Conservation (phyloP, 2,797 vertebrate species). For the Orestias chungarensis region DNA sequence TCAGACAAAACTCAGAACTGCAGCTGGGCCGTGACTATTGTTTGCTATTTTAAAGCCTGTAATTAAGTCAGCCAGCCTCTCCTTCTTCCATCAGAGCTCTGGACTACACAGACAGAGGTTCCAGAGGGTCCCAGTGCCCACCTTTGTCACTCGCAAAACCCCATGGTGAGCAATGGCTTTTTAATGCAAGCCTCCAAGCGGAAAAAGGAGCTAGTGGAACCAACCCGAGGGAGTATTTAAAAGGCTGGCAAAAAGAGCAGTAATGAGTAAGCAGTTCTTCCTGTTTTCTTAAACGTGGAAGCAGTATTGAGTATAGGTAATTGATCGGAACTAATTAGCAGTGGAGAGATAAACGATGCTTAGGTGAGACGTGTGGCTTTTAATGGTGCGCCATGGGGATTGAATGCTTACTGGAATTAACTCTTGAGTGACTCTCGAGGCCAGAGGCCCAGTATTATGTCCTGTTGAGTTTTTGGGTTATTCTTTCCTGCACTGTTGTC, state of each 20-base stretch:
- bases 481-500: slow-evolving; percentile 24
- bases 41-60: slow-evolving; percentile 67
- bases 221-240: slow-evolving; percentile 64
- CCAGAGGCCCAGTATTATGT: slow-evolving; percentile 13
- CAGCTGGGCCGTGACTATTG: slow-evolving; percentile 55
- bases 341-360: slow-evolving; percentile 71
- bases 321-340: slow-evolving; percentile 78
- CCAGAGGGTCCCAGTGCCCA: slow-evolving; percentile 46
- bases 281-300: slow-evolving; percentile 71
- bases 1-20: slow-evolving; percentile 50
- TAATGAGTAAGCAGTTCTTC: slow-evolving; percentile 67
- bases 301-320: slow-evolving; percentile 71
- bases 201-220: slow-evolving; percentile 42
- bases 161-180: slow-evolving; percentile 67
- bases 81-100: slow-evolving; percentile 32
- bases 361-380: slow-evolving; percentile 64
- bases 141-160: slow-evolving; percentile 52
- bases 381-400: slow-evolving; percentile 64
- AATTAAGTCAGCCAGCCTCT: slow-evolving; percentile 63
- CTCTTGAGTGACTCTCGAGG: slow-evolving; percentile 40
- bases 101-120: slow-evolving; percentile 28
- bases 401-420: slow-evolving; percentile 58
- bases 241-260: slow-evolving; percentile 63
- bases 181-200: slow-evolving; percentile 62
- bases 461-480: slow-evolving; percentile 26